Evolutionary conservation across 2,888 invertebrate genomes (phyloP).

Genomic region (Rapana venosa): DNA sequence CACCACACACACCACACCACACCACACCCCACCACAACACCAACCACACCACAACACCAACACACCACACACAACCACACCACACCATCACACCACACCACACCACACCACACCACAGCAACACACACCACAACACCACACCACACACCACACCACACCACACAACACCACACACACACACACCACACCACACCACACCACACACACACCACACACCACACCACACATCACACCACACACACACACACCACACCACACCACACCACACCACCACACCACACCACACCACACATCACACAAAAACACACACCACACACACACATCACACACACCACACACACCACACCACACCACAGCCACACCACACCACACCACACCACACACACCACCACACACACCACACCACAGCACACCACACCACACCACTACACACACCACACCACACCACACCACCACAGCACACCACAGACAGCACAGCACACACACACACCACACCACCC

Average conservation of each 20-base stretch:
- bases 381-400: background rate
- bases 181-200: constrained; percentile 11
- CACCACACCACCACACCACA: too few relatives aligned
- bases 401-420: constrained; percentile 11
- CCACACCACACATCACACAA: background rate
- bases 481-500: background rate
- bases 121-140: background rate
- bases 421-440: background rate
- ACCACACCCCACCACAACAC: background rate
- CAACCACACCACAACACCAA: too few relatives aligned
- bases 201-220: background rate
- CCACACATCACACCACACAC: background rate
- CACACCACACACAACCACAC: background rate
- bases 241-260: background rate
- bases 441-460: background rate
- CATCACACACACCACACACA: background rate
- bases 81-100: background rate
- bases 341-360: background rate
- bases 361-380: background rate
- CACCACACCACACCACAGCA: background rate
- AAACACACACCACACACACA: constrained; percentile 10
- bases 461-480: too few relatives aligned
- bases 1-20: background rate
- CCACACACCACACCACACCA: background rate
- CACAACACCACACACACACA: background rate